Base-by-base conservation (phyloP, 2,113 vertebrate species). In the Mastomys natalensis region DNA sequence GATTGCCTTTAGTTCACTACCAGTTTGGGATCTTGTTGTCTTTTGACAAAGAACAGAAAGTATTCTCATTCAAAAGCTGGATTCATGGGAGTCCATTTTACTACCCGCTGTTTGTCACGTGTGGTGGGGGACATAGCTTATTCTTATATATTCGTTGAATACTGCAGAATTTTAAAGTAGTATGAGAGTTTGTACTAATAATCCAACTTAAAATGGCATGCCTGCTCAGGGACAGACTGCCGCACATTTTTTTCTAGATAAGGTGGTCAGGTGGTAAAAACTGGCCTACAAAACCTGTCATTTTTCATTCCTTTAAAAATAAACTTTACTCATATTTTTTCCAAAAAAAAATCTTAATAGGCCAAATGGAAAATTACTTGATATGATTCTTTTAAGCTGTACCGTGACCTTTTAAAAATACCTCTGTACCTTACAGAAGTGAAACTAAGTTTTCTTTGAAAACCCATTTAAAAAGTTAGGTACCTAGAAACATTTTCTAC, bases 361-460 rank as follows among this genome's bases (percentile, higher is more conserved):
- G 51, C 16, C 91, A 90, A 91, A 53, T 77, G 91, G 87, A 97
- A 97, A 97, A 97, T 91, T 80, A 96, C 70, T 64, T 96, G n/a
- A 93, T 37, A 76, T 81, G 82, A 87, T 89, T 95, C 24, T 89
- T 96, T 95, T 92, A 87, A 26, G 22, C 58, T 78, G 12, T 96
- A 94, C 78, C 17, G 55, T 90, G 84, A 96, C 85, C 92, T 96
- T 97, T 95, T 60, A 89, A 95, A 97, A 96, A 94, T 24, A 95
- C 37, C 21, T 86, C 70, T 10, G 89, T 66, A 95, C 70, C 89
- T 95, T 94, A 96, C 6, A 89, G 74, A 95, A 96, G 21, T 95
- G 95, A 97, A 97, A 95, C 37, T 94, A 89, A 90, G 5, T 92
- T 92, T 94, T 96, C 90, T 97, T 81, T 96, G 70, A 93, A 95